Conservation (phyloP, 2,797 vertebrate species). For the Crenuchus spilurus region DNA sequence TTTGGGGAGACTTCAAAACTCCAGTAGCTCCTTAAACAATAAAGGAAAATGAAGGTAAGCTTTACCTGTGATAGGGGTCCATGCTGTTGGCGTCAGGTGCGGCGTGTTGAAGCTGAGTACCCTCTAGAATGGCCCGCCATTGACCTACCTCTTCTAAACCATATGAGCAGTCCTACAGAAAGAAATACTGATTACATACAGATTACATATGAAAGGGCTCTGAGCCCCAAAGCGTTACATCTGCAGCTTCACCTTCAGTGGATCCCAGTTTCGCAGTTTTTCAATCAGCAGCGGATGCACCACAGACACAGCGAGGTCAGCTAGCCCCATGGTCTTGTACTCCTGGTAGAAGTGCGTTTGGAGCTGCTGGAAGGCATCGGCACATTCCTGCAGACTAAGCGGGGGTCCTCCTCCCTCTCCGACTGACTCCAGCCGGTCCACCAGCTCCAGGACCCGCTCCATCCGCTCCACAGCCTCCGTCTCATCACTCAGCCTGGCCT, state of each 20-base stretch:
- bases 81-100: conserved; percentile 85
- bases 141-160: conserved; percentile 90
- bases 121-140: conserved; percentile 94
- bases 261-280: conserved; percentile 91
- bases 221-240: neutral
- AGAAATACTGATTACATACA: neutral
- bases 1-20: too few species aligned
- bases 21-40: too few species aligned
- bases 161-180: conserved; percentile 84
- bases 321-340: conserved; percentile 89
- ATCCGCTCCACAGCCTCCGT: conserved; percentile 84
- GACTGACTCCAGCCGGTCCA: conserved; percentile 86
- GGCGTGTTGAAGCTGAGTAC: conserved; percentile 83
- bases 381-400: conserved; percentile 88
- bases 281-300: conserved; percentile 92
- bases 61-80: conserved; percentile 95
- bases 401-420: conserved; percentile 80
- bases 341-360: conserved; percentile 96
- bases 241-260: conserved; percentile 81
- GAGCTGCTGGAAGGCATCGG: conserved; percentile 87
- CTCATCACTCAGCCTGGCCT: conserved; percentile 81
- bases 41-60: too few species aligned
- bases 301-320: conserved; percentile 89
- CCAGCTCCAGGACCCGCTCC: conserved; percentile 87
- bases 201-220: neutral